Evolutionary conservation across 2,797 vertebrate species (phyloP).

Genomic region (Euphonia xanthogaster): DNA sequence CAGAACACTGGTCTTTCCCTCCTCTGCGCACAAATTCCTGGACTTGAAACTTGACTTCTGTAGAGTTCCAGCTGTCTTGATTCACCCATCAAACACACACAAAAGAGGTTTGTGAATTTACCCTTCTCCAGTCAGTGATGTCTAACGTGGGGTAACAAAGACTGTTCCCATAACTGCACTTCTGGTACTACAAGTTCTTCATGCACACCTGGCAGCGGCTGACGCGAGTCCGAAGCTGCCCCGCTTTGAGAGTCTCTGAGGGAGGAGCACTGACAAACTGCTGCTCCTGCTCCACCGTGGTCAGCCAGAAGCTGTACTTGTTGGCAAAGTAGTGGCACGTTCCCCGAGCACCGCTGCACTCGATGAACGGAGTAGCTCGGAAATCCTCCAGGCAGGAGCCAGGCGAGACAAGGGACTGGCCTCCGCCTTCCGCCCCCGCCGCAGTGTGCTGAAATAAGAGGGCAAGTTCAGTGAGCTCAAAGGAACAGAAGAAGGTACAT

Average conservation of each 20-base stretch:
- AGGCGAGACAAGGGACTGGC: slow-evolving; percentile 92
- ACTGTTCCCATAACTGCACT: neutral
- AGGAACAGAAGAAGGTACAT: neutral
- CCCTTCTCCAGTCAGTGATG: neutral
- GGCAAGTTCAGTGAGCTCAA: neutral
- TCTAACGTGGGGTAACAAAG: neutral
- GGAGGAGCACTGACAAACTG: slow-evolving; percentile 80
- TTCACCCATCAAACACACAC: neutral
- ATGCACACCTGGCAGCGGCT: slow-evolving; percentile 98
- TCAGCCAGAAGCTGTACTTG: slow-evolving; percentile 98
- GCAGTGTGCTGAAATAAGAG: slow-evolving; percentile 86
- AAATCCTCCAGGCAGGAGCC: slow-evolving; percentile 97
- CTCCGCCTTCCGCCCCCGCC: slow-evolving; percentile 88
- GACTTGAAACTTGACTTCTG: neutral
- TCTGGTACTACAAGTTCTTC: slow-evolving; percentile 86
- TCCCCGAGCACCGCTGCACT: slow-evolving; percentile 90
- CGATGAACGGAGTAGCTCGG: slow-evolving; percentile 92
- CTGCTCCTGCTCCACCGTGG: slow-evolving; percentile 80
- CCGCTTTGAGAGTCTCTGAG: slow-evolving; percentile 88
- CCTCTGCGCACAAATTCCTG: neutral
- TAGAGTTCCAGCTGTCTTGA: neutral
- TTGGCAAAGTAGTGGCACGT: slow-evolving; percentile 96
- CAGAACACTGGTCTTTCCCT: neutral
- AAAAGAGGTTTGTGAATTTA: neutral
- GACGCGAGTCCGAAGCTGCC: slow-evolving; percentile 84